These are phyloP conservation scores for Indri indri DNA, from an alignment of 2,113 vertebrate species.

Conservation along the genomic window DNA sequence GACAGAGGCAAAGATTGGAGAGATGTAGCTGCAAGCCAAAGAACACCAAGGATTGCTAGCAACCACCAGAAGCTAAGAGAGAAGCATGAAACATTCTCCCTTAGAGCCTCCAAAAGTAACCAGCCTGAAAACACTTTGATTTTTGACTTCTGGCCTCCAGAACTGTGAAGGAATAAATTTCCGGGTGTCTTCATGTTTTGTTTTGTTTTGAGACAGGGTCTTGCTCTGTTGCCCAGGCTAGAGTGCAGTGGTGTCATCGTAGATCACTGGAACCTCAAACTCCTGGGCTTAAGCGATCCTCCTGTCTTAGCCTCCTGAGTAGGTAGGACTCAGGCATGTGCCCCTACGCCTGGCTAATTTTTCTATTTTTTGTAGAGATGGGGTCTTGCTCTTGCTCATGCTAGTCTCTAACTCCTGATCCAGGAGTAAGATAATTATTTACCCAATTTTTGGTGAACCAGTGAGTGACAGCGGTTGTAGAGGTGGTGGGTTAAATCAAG, in stretches of 20 bases:
- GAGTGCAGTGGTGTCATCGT: too few species aligned
- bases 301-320: too few species aligned
- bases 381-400: too few species aligned
- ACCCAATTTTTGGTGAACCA: not conserved
- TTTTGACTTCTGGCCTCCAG: not conserved
- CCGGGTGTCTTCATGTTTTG: too few species aligned
- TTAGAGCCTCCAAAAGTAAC: not conserved
- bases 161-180: not conserved
- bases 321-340: too few species aligned
- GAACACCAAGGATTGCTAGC: not conserved
- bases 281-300: too few species aligned
- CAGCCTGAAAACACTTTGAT: not conserved
- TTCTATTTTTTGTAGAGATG: too few species aligned
- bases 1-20: not conserved
- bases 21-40: not conserved
- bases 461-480: not conserved
- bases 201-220: too few species aligned
- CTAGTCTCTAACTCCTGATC: too few species aligned
- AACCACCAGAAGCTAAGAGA: not conserved
- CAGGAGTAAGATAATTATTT: not conserved
- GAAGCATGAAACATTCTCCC: not conserved
- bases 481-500: not conserved
- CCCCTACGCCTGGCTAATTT: too few species aligned
- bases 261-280: too few species aligned
- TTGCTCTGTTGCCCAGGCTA: too few species aligned